Percentiles rank a stretch among this genome's conserved stretches.
phyloP scores from a whole-genome alignment of 2,888 invertebrate species.

The Monochamus alternatus region DNA sequence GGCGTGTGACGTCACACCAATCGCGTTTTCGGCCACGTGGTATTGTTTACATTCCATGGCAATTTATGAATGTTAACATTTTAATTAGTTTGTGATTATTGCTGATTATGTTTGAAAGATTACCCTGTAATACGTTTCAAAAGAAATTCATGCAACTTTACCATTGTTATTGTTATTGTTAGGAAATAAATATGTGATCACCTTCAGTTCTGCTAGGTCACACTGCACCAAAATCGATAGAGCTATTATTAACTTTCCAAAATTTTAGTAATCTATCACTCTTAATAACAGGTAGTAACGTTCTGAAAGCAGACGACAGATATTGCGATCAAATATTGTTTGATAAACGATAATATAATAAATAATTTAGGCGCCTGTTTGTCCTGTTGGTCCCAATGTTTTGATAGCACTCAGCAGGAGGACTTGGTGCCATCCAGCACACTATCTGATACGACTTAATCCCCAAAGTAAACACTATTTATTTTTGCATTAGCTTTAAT shows the following conservation, averaged over 20 bases:
- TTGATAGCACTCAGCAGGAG: constrained; percentile 21
- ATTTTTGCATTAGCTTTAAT: constrained; percentile 30
- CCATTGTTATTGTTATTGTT: no score
- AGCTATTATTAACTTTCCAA: constrained; percentile 2
- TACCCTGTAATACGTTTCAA: no score
- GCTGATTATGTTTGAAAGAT: no score
- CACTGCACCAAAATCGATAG: constrained; percentile 1
- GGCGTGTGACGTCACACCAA: no score
- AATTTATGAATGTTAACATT: no score
- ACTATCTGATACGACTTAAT: constrained; percentile 17
- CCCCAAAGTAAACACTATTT: constrained; percentile 19
- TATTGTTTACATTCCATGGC: no score
- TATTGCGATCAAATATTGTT: constrained; percentile 15
- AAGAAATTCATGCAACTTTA: no score
- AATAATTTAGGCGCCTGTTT: constrained; percentile 8
- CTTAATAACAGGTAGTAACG: constrained; percentile 21
- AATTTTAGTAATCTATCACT: constrained; percentile 15
- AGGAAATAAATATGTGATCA: no score
- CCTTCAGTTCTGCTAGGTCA: background rate
- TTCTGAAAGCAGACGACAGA: background rate
- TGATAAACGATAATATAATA: constrained; percentile 20
- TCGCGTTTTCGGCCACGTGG: no score
- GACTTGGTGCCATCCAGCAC: constrained; percentile 18
- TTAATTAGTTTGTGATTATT: no score
- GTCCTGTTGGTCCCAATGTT: constrained; percentile 5